These are phyloP conservation scores for Prunella strophiata DNA, from an alignment of 2,797 vertebrate species.

Conservation along the genomic window DNA sequence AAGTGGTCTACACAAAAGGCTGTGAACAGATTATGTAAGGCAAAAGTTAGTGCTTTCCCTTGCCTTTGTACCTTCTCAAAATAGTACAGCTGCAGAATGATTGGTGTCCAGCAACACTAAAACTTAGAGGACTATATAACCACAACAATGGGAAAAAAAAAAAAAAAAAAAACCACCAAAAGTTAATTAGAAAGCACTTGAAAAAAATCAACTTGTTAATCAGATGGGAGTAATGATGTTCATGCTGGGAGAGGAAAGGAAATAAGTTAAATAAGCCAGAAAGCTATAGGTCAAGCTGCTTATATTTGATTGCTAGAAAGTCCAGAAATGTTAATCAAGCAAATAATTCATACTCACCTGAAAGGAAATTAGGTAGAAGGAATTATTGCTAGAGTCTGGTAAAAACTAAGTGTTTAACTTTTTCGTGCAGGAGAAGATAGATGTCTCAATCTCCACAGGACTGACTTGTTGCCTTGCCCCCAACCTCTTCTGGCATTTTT, in stretches of 20 bases:
- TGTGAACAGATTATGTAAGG: background rate
- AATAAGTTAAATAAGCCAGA: background rate
- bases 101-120: background rate
- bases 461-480: background rate
- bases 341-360: background rate
- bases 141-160: background rate
- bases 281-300: background rate
- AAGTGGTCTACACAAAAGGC: background rate
- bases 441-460: background rate
- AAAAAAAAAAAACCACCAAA: background rate
- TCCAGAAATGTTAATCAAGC: background rate
- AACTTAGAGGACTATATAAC: background rate
- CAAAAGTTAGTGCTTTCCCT: background rate
- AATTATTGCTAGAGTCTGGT: background rate
- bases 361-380: background rate
- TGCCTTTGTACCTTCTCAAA: background rate
- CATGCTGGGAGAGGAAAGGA: background rate
- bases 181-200: background rate
- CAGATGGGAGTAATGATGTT: background rate
- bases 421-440: background rate
- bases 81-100: background rate
- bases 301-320: background rate
- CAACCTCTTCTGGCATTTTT: background rate
- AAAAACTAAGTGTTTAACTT: background rate
- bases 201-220: background rate